phyloP scores from a whole-genome alignment of 2,113 vertebrate species.

The Ctenodactylus gundi region DNA sequence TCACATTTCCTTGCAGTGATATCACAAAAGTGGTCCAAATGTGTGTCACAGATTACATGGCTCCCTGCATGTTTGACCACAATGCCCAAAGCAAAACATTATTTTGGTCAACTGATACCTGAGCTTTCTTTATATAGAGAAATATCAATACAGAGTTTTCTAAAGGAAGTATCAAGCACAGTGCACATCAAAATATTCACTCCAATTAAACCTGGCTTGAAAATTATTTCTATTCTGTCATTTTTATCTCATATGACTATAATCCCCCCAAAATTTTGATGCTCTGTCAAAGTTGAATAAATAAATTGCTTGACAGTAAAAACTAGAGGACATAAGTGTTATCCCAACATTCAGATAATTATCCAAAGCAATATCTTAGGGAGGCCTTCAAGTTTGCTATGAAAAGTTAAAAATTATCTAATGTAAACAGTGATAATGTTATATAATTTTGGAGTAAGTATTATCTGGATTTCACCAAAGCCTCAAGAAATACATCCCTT shows the following conservation, averaged over 20 bases:
- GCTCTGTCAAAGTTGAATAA: constrained; percentile 51
- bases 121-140: constrained; percentile 24
- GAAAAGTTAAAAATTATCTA: constrained; percentile 33
- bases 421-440: not conserved
- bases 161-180: constrained; percentile 9
- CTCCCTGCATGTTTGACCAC: not conserved
- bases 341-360: not conserved
- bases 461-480: not conserved
- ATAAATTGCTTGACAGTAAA: constrained; percentile 19
- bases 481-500: not conserved
- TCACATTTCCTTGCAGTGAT: constrained; percentile 34
- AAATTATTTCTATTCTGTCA: constrained; percentile 1
- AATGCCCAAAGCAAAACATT: constrained; percentile 7
- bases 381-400: not conserved
- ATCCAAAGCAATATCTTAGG: not conserved
- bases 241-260: constrained; percentile 5
- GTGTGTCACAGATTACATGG: constrained; percentile 18
- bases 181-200: not conserved
- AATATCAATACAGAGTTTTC: constrained; percentile 36
- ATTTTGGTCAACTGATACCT: constrained; percentile 24
- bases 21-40: constrained; percentile 54
- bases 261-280: constrained; percentile 63
- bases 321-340: not conserved
- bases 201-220: constrained; percentile 33
- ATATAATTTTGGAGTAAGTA: not conserved